phyloP scores from a whole-genome alignment of 2,797 vertebrate species.

The Sciurus carolinensis region DNA sequence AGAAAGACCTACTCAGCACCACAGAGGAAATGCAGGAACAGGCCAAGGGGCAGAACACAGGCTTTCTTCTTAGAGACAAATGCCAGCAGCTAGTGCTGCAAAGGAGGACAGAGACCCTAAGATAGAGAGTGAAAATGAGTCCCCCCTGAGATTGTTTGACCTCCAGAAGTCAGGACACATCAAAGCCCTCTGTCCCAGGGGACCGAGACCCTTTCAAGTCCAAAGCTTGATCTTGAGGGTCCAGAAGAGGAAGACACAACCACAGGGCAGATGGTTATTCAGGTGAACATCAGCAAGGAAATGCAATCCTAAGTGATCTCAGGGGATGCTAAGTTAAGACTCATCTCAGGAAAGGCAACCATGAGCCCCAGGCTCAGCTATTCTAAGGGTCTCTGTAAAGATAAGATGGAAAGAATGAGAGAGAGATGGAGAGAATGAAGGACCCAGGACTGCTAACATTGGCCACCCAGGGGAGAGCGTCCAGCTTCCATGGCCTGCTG shows the following conservation, averaged over 20 bases:
- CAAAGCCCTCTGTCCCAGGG: background rate
- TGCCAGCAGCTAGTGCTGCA: background rate
- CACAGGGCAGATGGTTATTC: background rate
- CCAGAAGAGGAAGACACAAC: background rate
- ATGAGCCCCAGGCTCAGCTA: background rate
- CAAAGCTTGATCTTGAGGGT: background rate
- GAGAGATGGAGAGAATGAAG: background rate
- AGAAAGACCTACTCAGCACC: background rate
- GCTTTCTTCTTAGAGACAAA: background rate
- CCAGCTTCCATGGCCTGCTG: background rate
- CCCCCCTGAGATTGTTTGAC: background rate
- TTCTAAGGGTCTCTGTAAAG: constrained; percentile 33
- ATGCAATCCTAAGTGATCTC: background rate
- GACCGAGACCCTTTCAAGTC: background rate
- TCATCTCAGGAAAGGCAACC: background rate
- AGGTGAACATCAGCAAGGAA: background rate
- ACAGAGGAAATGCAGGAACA: background rate
- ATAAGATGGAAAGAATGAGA: constrained; percentile 3
- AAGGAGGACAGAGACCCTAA: background rate
- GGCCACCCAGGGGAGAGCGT: background rate
- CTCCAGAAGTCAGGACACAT: background rate
- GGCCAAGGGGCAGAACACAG: background rate
- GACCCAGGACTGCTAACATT: background rate
- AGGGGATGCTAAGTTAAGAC: background rate
- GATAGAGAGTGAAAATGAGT: background rate